phyloP scores from a whole-genome alignment of 2,797 vertebrate genomes.

The Gymnocypris eckloni region DNA sequence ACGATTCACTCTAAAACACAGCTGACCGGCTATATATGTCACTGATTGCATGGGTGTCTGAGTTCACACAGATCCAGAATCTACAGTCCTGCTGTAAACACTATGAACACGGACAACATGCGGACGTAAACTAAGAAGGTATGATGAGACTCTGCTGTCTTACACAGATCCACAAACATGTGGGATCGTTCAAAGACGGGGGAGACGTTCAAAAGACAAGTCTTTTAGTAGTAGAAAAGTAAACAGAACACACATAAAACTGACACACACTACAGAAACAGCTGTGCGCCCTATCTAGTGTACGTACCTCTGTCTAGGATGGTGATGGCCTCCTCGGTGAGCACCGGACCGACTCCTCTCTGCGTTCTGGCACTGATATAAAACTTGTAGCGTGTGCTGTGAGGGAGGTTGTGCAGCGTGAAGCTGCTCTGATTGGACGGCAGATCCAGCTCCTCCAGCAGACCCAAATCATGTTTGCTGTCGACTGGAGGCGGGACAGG shows the following conservation, averaged over 20 bases:
- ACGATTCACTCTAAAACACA: background rate
- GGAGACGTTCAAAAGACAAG: background rate
- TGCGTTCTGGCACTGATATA: conserved; percentile 91
- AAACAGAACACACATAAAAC: background rate
- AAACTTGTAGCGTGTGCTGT: conserved; percentile 97
- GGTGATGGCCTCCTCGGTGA: conserved; percentile 90
- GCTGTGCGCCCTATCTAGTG: background rate
- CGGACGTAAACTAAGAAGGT: background rate
- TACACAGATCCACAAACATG: background rate
- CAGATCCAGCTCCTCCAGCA: conserved; percentile 86
- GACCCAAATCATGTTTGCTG: conserved; percentile 91
- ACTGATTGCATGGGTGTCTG: background rate
- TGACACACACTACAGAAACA: background rate
- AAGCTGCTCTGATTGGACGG: conserved; percentile 90
- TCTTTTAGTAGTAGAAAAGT: background rate
- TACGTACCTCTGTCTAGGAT: conserved; percentile 93
- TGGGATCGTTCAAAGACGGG: too few species aligned
- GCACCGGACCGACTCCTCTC: conserved; percentile 85
- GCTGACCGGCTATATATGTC: background rate
- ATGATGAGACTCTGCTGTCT: background rate
- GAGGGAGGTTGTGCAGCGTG: conserved; percentile 91
- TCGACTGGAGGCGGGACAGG: conserved; percentile 83
- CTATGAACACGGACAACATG: background rate
- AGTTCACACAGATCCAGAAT: background rate
- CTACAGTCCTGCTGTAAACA: background rate